Evolutionary conservation across 2,113 vertebrate species (phyloP), one percentile per base, ranked within the genome.

Genomic region (Trochalopteron elliotii): DNA sequence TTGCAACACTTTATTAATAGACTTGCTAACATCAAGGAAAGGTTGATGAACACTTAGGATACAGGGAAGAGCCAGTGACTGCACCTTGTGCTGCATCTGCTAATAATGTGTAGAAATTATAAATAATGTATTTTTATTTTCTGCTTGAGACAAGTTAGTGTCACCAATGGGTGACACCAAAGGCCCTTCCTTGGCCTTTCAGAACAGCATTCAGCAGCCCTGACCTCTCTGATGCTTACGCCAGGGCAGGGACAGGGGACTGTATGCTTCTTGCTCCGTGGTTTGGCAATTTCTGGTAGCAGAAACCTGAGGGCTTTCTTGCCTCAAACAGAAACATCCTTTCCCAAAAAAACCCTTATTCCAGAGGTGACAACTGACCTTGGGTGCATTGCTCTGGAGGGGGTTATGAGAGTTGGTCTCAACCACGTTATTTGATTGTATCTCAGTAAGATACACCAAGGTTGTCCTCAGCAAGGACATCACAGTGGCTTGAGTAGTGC

Each of bases 1-100:
- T 78, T 81, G 79, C 83, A 81, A 59, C 0, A 25, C 69, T 95
- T 95, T 93, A 96, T 96, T 96, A 96, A 95, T 93, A 96, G 85
- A 95, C 72, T 95, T 95, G 96, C 92, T 84, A 96, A 84, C 92
- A 94, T 92, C 94, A 96, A 92, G 74, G 69, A 89, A 94, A 95
- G 88, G 72, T 94, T 96, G 87, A 88, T 44, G 85, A 96, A 81
- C 72, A 71, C 40, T 92, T 75, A 33, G 83, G 88, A 56, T 71
- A 71, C 69, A 78, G 40, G 74, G 28, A 94, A 89, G 69, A 75
- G 90, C 79, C 72, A 89, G 44, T 35, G 52, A 60, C 93, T 94
- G 71, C 85, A 96, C 83, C 88, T 94, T 90, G 59, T 56, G 71
- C 94, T 69, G 50, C 80, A 70, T 74, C 59, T 87, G 60, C 77